Base-by-base conservation (phyloP, 1,140 invertebrate genomes). In the Oncopodura yosiiana region DNA sequence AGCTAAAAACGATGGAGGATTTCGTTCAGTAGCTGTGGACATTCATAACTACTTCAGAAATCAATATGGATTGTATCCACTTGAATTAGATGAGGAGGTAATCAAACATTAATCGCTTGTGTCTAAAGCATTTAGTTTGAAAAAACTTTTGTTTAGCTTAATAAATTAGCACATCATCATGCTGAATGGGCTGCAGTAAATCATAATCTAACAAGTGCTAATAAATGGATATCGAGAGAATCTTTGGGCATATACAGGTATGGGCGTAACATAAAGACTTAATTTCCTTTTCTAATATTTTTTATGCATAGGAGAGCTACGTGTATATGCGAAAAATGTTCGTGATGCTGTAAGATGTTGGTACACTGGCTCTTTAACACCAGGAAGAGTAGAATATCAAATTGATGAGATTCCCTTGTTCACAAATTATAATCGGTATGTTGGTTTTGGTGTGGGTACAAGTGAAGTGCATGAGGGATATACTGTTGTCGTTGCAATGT, bases 31-130 rank as follows among this genome's bases (percentile, higher is more conserved):
- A 19, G 53, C n/a, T 34, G 27, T 56, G 8, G 23, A 26, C 6
- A 19, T 9, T 21, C 53, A 49, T 19, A 56, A 56, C 19, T 11
- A 49, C 2, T 49, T 24, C 41, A 16, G 53, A 42, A 21, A 39
- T 18, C n/a, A 21, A 1, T 18, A 14, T 3, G 37, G 37, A 16
- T 36, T 30, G 14, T 16, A 21, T 3, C 45, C 46, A 0, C 19
- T 56, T n/a, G 8, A 49, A 42, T 39, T 56, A 12, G 53, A 56
- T 39, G 18, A 16, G 12, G 53, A 49, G 53, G 53, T 49, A 46
- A 36, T 19, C 12, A 49, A 26, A 49, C 16, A 24, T 19, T 23
- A 23, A 54, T 36, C 19, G 5, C 34, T 45, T 16, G 26, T 26
- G n/a, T 12, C 16, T 42, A 6, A n/a, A 29, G 3, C 2, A 16